Evolutionary conservation across 1,140 invertebrate genomes (phyloP), one percentile per base, ranked within the genome.

Genomic region (Sesamia nonagrioides): DNA sequence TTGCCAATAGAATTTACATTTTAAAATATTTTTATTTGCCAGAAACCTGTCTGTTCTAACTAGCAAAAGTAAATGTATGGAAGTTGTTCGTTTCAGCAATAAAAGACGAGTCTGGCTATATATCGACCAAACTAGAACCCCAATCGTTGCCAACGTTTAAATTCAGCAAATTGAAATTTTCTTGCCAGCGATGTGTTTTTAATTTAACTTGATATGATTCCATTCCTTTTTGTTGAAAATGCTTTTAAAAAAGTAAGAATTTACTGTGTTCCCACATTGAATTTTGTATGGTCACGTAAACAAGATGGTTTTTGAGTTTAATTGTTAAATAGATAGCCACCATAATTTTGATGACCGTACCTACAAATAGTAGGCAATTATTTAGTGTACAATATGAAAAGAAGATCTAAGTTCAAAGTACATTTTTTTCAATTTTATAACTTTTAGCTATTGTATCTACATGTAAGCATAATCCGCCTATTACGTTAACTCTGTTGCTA

Each of bases 101-200:
- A 56, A 1, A 27, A 27, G 9, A 0, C 54, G 11, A 27, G 11
- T 9, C 21, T 54, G 18, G 6, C 15, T 15, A 45, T 21, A 17
- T 13, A 68, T 68, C 18, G 13, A 18, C 63, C 63, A 50, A 68
- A 50, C n/a, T 68, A 21, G 40, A 13, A 42, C 63, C 21, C 37
- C 18, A 13, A 48, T 9, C 63, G 21, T n/a, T 48, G 63, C 63
- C 63, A 68, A 68, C 63, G 27, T 68, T 68, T 18, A 15, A 48
- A 68, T 48, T 68, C 42, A 15, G 63, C 9, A 68, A 68, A 68
- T 48, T 68, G 63, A 68, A 68, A 48, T 63, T 15, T 63, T 40
- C 42, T 48, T 68, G 18, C 63, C 63, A 68, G 11, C 40, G 15
- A 60, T 60, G 60, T 63, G 33, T 50, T 27, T 68, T 68, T 48